A percentile compares a stretch with the other conserved stretches of the same genome.
These are phyloP conservation scores for Saccopteryx leptura DNA, from an alignment of 2,113 vertebrate genomes.

Conservation along the genomic window DNA sequence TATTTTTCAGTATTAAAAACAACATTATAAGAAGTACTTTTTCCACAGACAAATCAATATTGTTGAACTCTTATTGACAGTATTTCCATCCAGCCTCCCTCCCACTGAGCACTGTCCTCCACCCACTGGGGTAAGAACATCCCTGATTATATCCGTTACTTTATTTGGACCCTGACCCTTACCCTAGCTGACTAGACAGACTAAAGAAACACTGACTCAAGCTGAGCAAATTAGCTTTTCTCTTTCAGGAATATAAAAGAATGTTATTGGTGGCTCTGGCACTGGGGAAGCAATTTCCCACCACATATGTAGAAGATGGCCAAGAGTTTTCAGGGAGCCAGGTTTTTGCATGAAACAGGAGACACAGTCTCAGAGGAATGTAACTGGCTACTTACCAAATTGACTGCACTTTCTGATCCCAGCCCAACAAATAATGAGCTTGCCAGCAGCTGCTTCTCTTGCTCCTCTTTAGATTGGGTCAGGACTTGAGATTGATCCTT, in stretches of 20 bases:
- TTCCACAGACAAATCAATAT: neutral
- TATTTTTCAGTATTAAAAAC: constrained; percentile 57
- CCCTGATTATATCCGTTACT: neutral
- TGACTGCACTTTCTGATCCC: constrained; percentile 90
- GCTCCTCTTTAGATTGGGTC: constrained; percentile 86
- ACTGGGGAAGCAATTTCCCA: neutral
- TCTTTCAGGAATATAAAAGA: neutral
- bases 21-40: constrained; percentile 18
- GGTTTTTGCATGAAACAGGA: neutral
- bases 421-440: constrained; percentile 95
- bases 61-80: constrained; percentile 19
- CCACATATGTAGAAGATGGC: neutral
- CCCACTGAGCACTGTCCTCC: neutral
- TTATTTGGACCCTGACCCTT: neutral
- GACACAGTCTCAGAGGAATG: neutral
- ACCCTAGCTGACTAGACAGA: neutral
- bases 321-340: neutral
- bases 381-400: constrained; percentile 90
- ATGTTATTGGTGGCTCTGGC: neutral
- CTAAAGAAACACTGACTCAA: neutral
- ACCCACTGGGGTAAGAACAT: neutral
- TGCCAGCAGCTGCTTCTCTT: constrained; percentile 94
- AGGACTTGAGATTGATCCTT: constrained; percentile 68
- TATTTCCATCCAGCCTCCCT: neutral
- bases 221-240: neutral